Conservation (phyloP, 1,140 invertebrate species). For the Cylas formicarius region DNA sequence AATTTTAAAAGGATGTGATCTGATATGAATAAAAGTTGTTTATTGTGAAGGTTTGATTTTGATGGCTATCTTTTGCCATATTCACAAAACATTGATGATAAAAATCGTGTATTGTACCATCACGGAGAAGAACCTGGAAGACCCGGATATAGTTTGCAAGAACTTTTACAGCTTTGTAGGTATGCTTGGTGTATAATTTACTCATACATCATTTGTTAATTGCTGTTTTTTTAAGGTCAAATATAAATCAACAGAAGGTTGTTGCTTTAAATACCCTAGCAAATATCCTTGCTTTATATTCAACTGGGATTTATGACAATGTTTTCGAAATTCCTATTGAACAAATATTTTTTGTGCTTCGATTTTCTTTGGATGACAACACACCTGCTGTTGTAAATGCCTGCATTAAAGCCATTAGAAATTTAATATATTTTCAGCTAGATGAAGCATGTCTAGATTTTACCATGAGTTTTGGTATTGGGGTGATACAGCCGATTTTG, state of each 20-base stretch:
- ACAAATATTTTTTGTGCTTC: slow-evolving; percentile 69
- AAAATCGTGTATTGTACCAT: slow-evolving; percentile 69
- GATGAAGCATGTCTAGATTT: slow-evolving; percentile 71
- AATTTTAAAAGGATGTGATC: neutral
- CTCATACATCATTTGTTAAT: neutral
- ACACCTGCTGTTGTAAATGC: slow-evolving; percentile 64
- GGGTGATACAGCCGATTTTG: slow-evolving; percentile 55
- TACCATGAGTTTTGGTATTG: slow-evolving; percentile 59
- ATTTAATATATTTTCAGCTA: slow-evolving; percentile 63
- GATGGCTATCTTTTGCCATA: slow-evolving; percentile 63
- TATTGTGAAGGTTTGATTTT: slow-evolving; percentile 51
- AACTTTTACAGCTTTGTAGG: slow-evolving; percentile 66
- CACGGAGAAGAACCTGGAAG: slow-evolving; percentile 87
- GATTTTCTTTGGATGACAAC: slow-evolving; percentile 80
- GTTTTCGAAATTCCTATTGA: slow-evolving; percentile 55
- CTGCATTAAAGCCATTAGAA: slow-evolving; percentile 62
- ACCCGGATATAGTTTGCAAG: slow-evolving; percentile 81
- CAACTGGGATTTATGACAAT: slow-evolving; percentile 62
- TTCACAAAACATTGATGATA: slow-evolving; percentile 50
- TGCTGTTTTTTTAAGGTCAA: slow-evolving; percentile 46
- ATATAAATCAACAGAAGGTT: slow-evolving; percentile 70
- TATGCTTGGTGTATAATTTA: slow-evolving; percentile 17
- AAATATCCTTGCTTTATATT: slow-evolving; percentile 69
- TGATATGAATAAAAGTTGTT: neutral
- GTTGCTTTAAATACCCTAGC: slow-evolving; percentile 70